Evolutionary conservation across 2,888 invertebrate genomes (phyloP), one percentile per base, ranked within the genome.

Genomic region (Chelonus formosanus): DNA sequence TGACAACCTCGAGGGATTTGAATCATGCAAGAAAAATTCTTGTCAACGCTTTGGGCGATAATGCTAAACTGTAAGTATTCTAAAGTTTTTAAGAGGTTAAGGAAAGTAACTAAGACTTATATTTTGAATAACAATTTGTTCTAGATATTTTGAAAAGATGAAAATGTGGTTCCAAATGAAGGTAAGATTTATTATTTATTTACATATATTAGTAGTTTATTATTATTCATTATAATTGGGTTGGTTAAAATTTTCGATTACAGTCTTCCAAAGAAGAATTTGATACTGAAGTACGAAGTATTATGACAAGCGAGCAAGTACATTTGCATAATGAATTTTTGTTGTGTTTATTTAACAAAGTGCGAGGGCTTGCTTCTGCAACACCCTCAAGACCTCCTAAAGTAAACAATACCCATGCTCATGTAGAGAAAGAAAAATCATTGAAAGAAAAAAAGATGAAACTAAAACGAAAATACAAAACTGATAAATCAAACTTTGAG

Each of bases 261-360:
- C 88, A 93, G 84, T 88, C 92, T 68, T 90, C 92, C 0, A 94
- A 93, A 80, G 92, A 94, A 79, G 92, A 95, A 75, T 95, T 96
- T 80, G 95, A 96, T 76, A 82, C 85, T 8, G 92, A 92, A 84
- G 92, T 93, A 4, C 87, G 94, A 47, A 90, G 90, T 79, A 84
- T 95, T 10, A 84, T 96, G 69, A 87, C 88, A 5, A 85, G 88
- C 5, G 91, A 93, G 55, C 91, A 94, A 84, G 88, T 95, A 36
- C 91, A 91, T 79, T 88, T 92, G 62, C 96, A 96, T 82, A 96
- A 96, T 84, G 90, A 92, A 76, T 96, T 96, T 78, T 85, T 96
- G 5, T 82, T 94, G 20, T 93, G 94, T 0, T 86, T 96, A 48
- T 86, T 94, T 44, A 91, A 91, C 76, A 93, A 92, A 86, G 93